These are phyloP conservation scores for Drosophila bifasciata DNA, from an alignment of 1,140 invertebrate species.

Conservation along the genomic window DNA sequence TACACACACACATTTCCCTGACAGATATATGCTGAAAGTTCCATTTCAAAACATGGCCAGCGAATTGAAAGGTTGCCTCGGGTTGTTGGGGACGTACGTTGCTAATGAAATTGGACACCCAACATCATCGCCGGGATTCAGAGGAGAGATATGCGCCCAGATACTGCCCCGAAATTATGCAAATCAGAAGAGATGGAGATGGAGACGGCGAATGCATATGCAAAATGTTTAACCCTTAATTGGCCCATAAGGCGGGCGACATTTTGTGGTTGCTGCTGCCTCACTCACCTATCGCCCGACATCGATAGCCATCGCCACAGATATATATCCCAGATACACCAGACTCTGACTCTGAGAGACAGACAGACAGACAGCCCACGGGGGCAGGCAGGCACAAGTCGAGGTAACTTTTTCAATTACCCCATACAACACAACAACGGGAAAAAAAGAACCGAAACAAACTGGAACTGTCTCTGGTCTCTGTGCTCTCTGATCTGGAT, in stretches of 20 bases:
- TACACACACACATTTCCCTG: constrained; percentile 74
- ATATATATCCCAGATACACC: constrained; percentile 39
- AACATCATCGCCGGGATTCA: constrained; percentile 46
- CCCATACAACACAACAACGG: constrained; percentile 22
- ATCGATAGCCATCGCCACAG: constrained; percentile 72
- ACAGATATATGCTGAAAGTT: constrained; percentile 77
- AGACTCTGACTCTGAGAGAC: background rate
- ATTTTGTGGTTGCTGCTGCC: constrained; percentile 48
- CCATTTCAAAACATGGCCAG: constrained; percentile 63
- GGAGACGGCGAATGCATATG: constrained; percentile 60
- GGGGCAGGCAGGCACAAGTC: constrained; percentile 15
- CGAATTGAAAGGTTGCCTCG: constrained; percentile 20
- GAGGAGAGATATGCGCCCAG: constrained; percentile 1
- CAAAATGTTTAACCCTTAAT: constrained; percentile 81
- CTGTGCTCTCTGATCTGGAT: constrained; percentile 29
- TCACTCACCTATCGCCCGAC: constrained; percentile 70
- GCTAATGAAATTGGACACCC: constrained; percentile 83
- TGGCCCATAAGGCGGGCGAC: constrained; percentile 62
- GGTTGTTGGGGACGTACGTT: constrained; percentile 51
- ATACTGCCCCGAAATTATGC: constrained; percentile 71
- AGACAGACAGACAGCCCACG: too few species aligned
- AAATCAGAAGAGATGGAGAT: constrained; percentile 53
- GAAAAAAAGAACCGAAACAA: constrained; percentile 15
- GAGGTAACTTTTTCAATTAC: constrained; percentile 77
- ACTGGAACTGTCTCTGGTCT: constrained; percentile 31